Evolutionary conservation across 2,113 vertebrate species (phyloP).

Genomic region (Octodon degus): DNA sequence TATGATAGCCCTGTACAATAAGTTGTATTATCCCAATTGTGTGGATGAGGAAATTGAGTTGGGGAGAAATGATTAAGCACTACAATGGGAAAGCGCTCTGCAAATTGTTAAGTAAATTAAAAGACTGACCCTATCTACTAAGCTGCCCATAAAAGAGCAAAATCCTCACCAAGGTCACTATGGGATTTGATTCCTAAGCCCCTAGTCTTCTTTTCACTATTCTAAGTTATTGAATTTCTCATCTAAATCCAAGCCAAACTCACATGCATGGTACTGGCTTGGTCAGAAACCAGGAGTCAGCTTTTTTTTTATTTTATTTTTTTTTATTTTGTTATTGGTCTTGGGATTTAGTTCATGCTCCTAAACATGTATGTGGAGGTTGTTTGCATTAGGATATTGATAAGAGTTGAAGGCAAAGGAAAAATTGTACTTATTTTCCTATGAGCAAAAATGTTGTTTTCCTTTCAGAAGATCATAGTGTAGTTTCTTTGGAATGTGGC

Average conservation of each 20-base stretch:
- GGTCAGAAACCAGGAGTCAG: background rate
- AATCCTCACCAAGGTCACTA: constrained; percentile 45
- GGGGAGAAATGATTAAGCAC: background rate
- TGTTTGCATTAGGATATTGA: background rate
- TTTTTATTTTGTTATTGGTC: background rate
- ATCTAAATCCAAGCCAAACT: constrained; percentile 20
- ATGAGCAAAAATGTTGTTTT: background rate
- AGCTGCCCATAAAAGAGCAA: constrained; percentile 63
- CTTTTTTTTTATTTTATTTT: background rate
- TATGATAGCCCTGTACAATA: constrained; percentile 30
- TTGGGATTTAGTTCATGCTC: background rate
- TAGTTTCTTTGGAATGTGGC: background rate
- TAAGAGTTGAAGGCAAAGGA: background rate
- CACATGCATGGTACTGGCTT: background rate
- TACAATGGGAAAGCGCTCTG: constrained; percentile 28
- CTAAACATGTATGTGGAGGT: background rate
- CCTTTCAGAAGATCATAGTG: background rate
- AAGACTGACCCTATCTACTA: constrained; percentile 53
- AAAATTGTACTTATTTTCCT: background rate
- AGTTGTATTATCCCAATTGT: constrained; percentile 13
- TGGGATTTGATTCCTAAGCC: constrained; percentile 53
- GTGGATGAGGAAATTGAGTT: constrained; percentile 37
- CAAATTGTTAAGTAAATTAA: constrained; percentile 62
- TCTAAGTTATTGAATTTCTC: constrained; percentile 32
- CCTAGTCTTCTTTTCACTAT: background rate